phyloP scores from a whole-genome alignment of 1,140 invertebrate species.

The Neodiprion pinetum region DNA sequence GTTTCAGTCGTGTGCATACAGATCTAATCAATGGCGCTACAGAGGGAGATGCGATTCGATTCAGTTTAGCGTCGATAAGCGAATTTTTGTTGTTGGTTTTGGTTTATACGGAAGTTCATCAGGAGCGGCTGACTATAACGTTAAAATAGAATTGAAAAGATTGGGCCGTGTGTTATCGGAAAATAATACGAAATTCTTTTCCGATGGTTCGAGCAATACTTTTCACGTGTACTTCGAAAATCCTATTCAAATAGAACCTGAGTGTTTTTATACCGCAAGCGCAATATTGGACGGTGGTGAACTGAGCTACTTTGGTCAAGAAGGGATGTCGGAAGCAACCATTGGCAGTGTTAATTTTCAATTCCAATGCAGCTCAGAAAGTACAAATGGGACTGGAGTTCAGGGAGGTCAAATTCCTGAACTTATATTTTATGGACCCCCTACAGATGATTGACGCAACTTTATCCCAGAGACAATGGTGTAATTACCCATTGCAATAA shows the following conservation, averaged over 20 bases:
- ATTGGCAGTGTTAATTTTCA: conserved; percentile 91
- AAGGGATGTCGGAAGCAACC: conserved; percentile 89
- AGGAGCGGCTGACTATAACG: conserved; percentile 89
- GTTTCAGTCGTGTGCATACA: conserved; percentile 95
- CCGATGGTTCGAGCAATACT: conserved; percentile 91
- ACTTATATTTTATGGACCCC: conserved; percentile 89
- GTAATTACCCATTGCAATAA: conserved; percentile 17
- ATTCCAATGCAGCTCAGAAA: conserved; percentile 93
- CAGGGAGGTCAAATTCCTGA: conserved; percentile 95
- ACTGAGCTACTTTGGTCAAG: conserved; percentile 94
- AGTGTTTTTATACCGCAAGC: conserved; percentile 89
- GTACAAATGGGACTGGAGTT: conserved; percentile 92
- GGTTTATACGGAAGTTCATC: conserved; percentile 92
- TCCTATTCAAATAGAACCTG: conserved; percentile 90
- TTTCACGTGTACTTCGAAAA: conserved; percentile 94
- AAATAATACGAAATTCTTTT: conserved; percentile 91
- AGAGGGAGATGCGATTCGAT: conserved; percentile 91
- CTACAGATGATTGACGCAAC: conserved; percentile 62
- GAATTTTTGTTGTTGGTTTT: conserved; percentile 93
- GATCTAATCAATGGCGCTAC: conserved; percentile 95
- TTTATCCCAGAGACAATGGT: conserved; percentile 30
- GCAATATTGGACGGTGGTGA: conserved; percentile 89
- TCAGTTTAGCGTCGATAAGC: conserved; percentile 90
- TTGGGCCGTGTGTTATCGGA: conserved; percentile 85
- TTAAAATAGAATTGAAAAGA: conserved; percentile 89